Conservation (phyloP, 2,888 invertebrate genomes). For the Drosophila rellima region DNA sequence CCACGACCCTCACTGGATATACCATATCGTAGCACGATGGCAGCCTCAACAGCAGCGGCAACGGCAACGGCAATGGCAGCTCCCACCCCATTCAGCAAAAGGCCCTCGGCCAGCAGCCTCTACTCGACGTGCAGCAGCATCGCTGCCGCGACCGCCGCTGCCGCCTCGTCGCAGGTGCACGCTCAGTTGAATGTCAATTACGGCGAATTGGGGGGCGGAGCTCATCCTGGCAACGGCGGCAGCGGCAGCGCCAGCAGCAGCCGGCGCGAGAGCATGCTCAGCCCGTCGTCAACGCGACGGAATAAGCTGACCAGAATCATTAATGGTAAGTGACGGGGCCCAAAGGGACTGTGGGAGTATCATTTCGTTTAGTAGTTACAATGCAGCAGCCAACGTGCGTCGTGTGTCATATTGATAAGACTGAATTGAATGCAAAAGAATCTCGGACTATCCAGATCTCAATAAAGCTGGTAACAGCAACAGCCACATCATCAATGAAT, state of each 20-base stretch:
- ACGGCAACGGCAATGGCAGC: conserved; percentile 5
- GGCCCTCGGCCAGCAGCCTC: conserved; percentile 84
- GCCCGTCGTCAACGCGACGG: conserved; percentile 91
- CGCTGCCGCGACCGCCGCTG: conserved; percentile 65
- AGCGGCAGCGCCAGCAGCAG: conserved; percentile 78
- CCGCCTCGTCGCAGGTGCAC: conserved; percentile 60
- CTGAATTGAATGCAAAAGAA: conserved; percentile 20
- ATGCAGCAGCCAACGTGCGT: conserved; percentile 25
- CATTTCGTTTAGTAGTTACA: conserved; percentile 8
- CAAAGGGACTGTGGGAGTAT: conserved; percentile 10
- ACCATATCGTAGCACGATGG: conserved; percentile 65
- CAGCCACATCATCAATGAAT: conserved; percentile 27
- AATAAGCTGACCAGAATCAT: conserved; percentile 91
- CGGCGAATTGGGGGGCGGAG: conserved; percentile 52
- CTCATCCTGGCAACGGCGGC: conserved; percentile 25
- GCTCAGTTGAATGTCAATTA: conserved; percentile 85
- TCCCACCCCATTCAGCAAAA: conserved; percentile 84
- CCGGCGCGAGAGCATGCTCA: conserved; percentile 88
- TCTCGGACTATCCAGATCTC: conserved; percentile 1
- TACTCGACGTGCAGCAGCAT: conserved; percentile 83
- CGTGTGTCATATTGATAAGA: conserved; percentile 59
- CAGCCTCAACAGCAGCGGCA: conserved; percentile 16
- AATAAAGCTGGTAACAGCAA: conserved; percentile 11
- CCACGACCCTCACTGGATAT: conserved; percentile 85
- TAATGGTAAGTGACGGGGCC: conserved; percentile 88